Base-by-base conservation (phyloP, 1,140 invertebrate species). In the Octopus bimaculoides region DNA sequence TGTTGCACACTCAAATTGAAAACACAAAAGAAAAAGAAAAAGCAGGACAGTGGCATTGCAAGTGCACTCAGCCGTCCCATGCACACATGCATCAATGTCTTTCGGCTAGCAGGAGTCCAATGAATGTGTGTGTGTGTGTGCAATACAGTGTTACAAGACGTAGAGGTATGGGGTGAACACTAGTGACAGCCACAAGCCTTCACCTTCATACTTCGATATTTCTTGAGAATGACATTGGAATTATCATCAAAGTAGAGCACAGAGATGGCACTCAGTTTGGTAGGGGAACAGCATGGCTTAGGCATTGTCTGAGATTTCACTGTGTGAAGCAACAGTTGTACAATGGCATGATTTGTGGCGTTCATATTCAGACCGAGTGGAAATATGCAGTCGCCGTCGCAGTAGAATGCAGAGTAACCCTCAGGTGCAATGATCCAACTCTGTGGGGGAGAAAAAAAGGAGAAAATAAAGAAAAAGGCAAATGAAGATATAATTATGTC, bases 301-400 rank as follows among this genome's bases (percentile, higher is more conserved):
- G 90, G 90, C 4, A 93, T 90, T 17, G 86, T 81, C 52, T 79
- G 92, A 0, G 96, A 96, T 83, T 91, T 90, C 81, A 93, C 89
- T 75, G 92, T 90, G 80, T 93, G 91, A 14, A 93, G 91, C 71
- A 94, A 91, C 79, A 92, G 93, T 82, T 93, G 92, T 75, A 94
- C 91, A 56, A 93, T 94, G 41, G 93, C 93, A 83, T 95, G 93
- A 87, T 94, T 94, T n/a, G 93, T 93, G 2, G 93, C 92, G 76
- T 90, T 91, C 85, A 91, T 90, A 81, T 91, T 90, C 54, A 91
- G 88, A 7, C 89, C 91, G 61, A 92, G 82, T 0, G 92, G 92
- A 69, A 92, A 92, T 14, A 91, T 84, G 86, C 94, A 95, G 55
- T 92, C 90, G 0, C 94, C 94, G 75, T 90, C 88, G 85, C 93